phyloP scores from a whole-genome alignment of 2,797 vertebrate species.

The Gadopsis marmoratus region DNA sequence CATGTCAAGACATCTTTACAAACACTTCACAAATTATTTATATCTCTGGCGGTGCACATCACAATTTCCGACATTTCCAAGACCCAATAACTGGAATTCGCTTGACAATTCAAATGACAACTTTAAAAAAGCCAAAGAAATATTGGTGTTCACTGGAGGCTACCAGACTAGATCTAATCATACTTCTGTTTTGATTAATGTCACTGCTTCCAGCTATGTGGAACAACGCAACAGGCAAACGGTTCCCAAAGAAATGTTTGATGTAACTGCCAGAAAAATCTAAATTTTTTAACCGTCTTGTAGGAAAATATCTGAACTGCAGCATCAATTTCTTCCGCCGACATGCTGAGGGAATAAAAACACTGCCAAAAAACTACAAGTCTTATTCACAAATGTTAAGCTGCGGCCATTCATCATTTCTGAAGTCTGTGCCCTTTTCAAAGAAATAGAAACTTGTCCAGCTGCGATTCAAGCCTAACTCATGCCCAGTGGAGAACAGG shows the following conservation, averaged over 20 bases:
- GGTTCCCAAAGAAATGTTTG: conserved; percentile 11
- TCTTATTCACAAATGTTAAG: conserved; percentile 54
- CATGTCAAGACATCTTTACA: background rate
- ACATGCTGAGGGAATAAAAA: conserved; percentile 33
- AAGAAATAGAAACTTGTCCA: conserved; percentile 44
- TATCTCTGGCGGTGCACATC: conserved; percentile 6
- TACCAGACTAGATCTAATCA: background rate
- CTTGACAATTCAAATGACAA: conserved; percentile 15
- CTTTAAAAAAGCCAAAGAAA: conserved; percentile 22
- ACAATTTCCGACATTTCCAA: conserved; percentile 1
- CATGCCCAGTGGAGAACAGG: conserved; percentile 14
- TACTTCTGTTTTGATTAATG: conserved; percentile 27
- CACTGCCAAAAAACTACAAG: conserved; percentile 37
- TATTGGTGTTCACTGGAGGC: background rate
- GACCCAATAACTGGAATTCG: conserved; percentile 6
- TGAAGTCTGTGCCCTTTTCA: conserved; percentile 64
- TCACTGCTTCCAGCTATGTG: conserved; percentile 16
- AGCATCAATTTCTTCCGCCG: conserved; percentile 32
- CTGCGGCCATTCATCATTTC: conserved; percentile 59
- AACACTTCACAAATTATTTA: conserved; percentile 24
- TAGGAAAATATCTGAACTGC: conserved; percentile 25
- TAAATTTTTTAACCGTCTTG: conserved; percentile 21
- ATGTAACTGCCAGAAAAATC: conserved; percentile 35
- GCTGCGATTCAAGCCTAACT: conserved; percentile 43
- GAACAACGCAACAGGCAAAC: conserved; percentile 15